These are phyloP conservation scores for Erythrolamprus reginae DNA, from an alignment of 2,113 vertebrate species.

Conservation along the genomic window DNA sequence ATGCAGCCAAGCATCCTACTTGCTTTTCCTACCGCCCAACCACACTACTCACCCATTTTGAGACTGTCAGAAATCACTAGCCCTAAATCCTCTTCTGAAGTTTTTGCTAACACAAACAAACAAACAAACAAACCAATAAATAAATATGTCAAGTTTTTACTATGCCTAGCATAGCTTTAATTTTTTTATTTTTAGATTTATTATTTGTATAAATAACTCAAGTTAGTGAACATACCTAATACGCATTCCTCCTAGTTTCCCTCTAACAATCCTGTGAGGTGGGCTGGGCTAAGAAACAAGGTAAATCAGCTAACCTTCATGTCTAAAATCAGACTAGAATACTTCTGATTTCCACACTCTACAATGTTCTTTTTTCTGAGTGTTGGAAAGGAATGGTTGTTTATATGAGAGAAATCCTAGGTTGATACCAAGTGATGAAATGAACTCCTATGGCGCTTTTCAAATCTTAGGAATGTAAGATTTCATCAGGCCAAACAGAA, in stretches of 20 bases:
- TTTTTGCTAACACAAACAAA: too few species aligned
- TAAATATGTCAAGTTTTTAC: not conserved
- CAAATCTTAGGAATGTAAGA: not conserved
- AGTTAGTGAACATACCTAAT: too few species aligned
- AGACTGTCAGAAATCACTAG: too few species aligned
- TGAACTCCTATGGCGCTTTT: not conserved
- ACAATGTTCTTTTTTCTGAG: not conserved
- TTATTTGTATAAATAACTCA: too few species aligned
- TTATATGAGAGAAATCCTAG: not conserved
- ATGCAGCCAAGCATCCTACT: too few species aligned
- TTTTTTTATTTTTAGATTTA: not conserved
- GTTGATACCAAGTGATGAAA: not conserved
- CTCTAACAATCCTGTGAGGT: too few species aligned
- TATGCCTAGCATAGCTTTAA: not conserved
- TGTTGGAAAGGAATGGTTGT: not conserved
- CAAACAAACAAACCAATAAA: too few species aligned
- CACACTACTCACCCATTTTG: too few species aligned
- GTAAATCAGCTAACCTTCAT: not conserved
- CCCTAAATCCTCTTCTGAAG: too few species aligned
- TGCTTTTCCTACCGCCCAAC: too few species aligned
- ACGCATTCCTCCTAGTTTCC: too few species aligned
- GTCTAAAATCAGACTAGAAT: not conserved
- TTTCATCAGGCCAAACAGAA: not conserved
- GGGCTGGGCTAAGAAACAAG: not conserved
- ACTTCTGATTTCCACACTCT: not conserved